Evolutionary conservation across 2,113 vertebrate species (phyloP).

Genomic region (Marmota flaviventris): DNA sequence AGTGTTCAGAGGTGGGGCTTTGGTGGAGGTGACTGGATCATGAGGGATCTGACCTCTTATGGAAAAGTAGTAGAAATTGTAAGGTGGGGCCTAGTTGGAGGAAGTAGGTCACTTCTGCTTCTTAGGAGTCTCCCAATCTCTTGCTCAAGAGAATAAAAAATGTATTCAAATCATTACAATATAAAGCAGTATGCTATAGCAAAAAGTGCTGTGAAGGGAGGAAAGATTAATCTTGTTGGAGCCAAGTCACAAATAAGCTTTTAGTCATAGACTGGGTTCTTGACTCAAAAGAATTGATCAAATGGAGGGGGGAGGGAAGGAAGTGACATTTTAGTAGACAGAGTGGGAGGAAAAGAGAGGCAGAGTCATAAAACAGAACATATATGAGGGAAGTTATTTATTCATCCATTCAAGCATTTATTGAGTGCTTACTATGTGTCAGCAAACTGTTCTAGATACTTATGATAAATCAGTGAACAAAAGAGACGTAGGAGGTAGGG

Average conservation of each 20-base stretch:
- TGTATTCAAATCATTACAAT: not conserved
- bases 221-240: slow-evolving; percentile 4
- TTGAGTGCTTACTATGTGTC: not conserved
- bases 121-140: no score
- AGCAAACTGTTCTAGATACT: not conserved
- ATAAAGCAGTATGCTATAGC: not conserved
- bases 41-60: not conserved
- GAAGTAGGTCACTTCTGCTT: not conserved
- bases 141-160: slow-evolving; percentile 5
- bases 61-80: not conserved
- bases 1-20: not conserved
- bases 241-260: not conserved
- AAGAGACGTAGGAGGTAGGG: not conserved
- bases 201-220: not conserved
- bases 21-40: not conserved
- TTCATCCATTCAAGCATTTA: not conserved
- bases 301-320: not conserved
- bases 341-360: not conserved
- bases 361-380: not conserved
- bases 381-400: not conserved
- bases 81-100: not conserved
- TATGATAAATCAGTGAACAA: not conserved
- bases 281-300: not conserved
- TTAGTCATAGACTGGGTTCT: not conserved
- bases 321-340: not conserved